A percentile compares a stretch with the other conserved stretches of the same genome.
Evolutionary conservation across 2,797 vertebrate genomes (phyloP).

Genomic region (Erpetoichthys calabaricus): DNA sequence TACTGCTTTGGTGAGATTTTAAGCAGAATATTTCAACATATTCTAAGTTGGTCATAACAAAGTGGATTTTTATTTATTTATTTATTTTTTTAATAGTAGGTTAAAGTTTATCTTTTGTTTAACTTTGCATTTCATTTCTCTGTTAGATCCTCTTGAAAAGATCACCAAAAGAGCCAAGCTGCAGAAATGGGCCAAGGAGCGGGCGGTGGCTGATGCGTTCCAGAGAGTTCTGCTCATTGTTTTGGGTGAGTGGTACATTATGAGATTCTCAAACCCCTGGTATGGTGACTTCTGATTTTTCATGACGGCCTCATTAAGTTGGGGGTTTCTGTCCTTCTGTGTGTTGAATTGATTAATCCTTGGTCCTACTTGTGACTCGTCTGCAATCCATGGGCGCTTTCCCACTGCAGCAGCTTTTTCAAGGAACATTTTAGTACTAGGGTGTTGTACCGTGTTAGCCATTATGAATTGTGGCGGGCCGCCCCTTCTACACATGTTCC

Average conservation of each 20-base stretch:
- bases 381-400: background rate
- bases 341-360: background rate
- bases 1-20: no score
- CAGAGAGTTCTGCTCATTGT: conserved; percentile 46
- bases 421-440: no score
- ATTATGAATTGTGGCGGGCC: no score
- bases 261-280: background rate
- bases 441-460: no score
- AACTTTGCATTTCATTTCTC: conserved; percentile 2
- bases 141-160: conserved; percentile 31
- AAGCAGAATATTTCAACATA: no score
- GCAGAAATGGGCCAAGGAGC: conserved; percentile 44
- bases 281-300: background rate
- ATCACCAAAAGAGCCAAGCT: conserved; percentile 27
- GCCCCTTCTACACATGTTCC: no score
- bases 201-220: conserved; percentile 43
- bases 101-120: conserved; percentile 7
- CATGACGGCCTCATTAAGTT: background rate
- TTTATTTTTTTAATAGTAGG: conserved; percentile 10
- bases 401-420: no score
- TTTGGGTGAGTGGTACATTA: conserved; percentile 33
- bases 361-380: background rate
- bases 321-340: background rate
- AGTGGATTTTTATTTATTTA: no score
- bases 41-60: no score